These are phyloP conservation scores for Argopecten irradians DNA, from an alignment of 1,140 invertebrate species.

Conservation along the genomic window DNA sequence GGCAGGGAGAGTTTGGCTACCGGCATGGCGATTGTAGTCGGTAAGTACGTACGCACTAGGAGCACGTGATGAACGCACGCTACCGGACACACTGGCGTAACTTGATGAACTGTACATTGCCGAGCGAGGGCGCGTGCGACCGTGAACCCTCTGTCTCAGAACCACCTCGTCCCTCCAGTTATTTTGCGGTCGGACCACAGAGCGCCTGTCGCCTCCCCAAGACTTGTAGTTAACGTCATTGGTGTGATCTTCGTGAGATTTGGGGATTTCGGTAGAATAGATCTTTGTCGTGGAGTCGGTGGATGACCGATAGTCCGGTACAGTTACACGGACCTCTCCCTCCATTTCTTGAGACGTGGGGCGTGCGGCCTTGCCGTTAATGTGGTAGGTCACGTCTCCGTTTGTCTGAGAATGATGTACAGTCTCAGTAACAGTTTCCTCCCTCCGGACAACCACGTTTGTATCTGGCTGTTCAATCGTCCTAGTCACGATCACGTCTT, in stretches of 20 bases:
- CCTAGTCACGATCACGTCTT: slow-evolving; percentile 31
- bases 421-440: not conserved
- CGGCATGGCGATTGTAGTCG: not conserved
- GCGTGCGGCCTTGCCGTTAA: not conserved
- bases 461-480: not conserved
- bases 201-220: not conserved
- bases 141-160: slow-evolving; percentile 1
- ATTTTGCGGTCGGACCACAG: slow-evolving; percentile 16
- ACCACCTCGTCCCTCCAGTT: slow-evolving; percentile 51
- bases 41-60: slow-evolving; percentile 29
- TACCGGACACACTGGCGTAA: slow-evolving; percentile 32
- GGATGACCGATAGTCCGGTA: slow-evolving; percentile 45
- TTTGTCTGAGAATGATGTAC: not conserved
- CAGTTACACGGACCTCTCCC: slow-evolving; percentile 34
- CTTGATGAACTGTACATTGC: slow-evolving; percentile 33
- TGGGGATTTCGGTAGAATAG: not conserved
- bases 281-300: not conserved
- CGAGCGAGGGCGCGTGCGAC: slow-evolving; percentile 28
- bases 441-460: not conserved
- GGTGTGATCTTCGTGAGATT: not conserved
- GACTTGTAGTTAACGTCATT: not conserved
- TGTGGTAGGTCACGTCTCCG: not conserved
- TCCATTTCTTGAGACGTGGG: not conserved
- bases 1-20: not conserved
- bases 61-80: slow-evolving; percentile 29